Base-by-base conservation (phyloP, 2,797 vertebrate species). In the Echiichthys vipera region DNA sequence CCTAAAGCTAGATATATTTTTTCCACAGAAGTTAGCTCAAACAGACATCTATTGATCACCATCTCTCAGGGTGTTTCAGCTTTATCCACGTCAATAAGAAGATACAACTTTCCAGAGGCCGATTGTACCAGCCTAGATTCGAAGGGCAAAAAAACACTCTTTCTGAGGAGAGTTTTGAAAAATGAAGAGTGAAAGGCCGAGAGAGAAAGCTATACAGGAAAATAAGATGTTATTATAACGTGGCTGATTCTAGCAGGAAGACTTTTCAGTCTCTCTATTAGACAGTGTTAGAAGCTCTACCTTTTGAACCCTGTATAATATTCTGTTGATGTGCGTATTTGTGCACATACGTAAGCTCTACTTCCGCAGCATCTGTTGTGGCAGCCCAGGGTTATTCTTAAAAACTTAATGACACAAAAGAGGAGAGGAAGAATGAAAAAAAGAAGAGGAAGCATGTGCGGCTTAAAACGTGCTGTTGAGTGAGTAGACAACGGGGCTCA, bases 321-420 rank as follows among this genome's bases (percentile, higher is more conserved):
- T 78, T 65, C 58, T 66, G 80, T 62, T 74, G 62, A 70, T 25
- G 58, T 51, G 63, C 34, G 7, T 34, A 69, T 86, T 67, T 75
- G 58, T 39, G 37, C 17, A 2, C 3, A 56, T 70, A 81, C 3
- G 58, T 70, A 81, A 81, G 80, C 78, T 59, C 65, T 74, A 87
- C 73, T 79, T 89, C 73, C 0, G 46, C 68, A 85, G 84, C 93
- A 93, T 90, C 91, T 94, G 93, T 83, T 74, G 62, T 75, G 10
- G 68, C 56, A 78, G 90, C 93, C 91, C 78, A 65, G 74, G 89
- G 92, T 90, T 88, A 90, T 87, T 92, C 88, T 91, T 92, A 77
- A 92, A 93, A 93, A 88, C 74, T 85, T 92, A 91, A 93, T 92
- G 92, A 83, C 66, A 81, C 75, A 88, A 87, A 85, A 79, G 78